These are phyloP conservation scores for Druceiella hillmani DNA, from an alignment of 2,888 invertebrate genomes.

Conservation along the genomic window DNA sequence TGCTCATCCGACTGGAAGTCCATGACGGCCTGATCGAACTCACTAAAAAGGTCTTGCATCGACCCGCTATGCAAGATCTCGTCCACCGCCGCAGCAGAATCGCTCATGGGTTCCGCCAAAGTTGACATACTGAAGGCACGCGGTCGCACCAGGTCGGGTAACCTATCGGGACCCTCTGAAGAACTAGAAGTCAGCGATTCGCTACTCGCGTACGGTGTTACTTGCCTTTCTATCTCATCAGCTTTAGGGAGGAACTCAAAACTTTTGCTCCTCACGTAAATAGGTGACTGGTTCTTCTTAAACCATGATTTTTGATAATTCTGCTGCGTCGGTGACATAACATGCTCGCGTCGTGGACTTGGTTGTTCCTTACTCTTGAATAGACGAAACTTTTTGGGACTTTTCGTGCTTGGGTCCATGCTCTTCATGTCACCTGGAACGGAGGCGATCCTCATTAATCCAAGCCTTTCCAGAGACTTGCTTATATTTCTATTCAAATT, in stretches of 20 bases:
- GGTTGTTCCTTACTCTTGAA: not conserved
- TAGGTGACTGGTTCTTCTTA: slow-evolving; percentile 27
- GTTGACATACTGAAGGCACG: slow-evolving; percentile 36
- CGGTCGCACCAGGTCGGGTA: slow-evolving; percentile 35
- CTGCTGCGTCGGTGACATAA: slow-evolving; percentile 30
- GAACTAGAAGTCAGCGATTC: slow-evolving; percentile 33
- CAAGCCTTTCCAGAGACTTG: no score
- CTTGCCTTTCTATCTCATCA: slow-evolving; percentile 30
- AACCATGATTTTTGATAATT: not conserved
- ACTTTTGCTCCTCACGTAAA: slow-evolving; percentile 43
- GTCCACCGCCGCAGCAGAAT: slow-evolving; percentile 34
- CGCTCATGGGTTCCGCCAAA: slow-evolving; percentile 30
- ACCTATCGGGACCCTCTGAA: slow-evolving; percentile 37
- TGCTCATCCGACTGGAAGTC: slow-evolving; percentile 41
- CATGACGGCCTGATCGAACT: slow-evolving; percentile 43
- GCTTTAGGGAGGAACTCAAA: slow-evolving; percentile 45
- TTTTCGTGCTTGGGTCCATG: no score
- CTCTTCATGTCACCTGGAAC: no score
- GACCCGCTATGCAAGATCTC: slow-evolving; percentile 38
- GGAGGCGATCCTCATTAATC: no score
- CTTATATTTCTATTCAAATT: no score
- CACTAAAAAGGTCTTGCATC: slow-evolving; percentile 37
- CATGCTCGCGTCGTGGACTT: not conserved
- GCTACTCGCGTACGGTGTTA: slow-evolving; percentile 20
- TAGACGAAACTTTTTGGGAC: no score